phyloP scores from a whole-genome alignment of 2,888 invertebrate species.

The Meliscaeva auricollis region DNA sequence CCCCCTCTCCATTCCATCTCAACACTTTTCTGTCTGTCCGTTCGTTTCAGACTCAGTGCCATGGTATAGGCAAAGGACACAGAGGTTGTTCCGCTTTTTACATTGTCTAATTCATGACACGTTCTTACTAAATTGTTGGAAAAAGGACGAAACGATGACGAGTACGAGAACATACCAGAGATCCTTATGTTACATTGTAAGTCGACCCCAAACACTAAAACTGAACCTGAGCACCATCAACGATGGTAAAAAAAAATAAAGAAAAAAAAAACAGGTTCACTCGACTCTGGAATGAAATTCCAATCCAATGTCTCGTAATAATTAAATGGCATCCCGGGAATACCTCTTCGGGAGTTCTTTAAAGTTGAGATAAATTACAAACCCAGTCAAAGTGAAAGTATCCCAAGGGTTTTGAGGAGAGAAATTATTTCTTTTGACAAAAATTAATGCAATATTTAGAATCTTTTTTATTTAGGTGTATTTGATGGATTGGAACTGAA shows the following conservation, averaged over 20 bases:
- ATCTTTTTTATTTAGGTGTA: no score
- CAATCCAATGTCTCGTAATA: constrained; percentile 63
- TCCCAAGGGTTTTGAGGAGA: not conserved
- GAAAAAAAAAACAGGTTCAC: constrained; percentile 24
- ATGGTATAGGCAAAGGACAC: not conserved
- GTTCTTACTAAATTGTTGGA: constrained; percentile 47
- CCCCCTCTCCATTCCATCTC: no score
- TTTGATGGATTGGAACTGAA: no score
- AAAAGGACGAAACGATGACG: constrained; percentile 30
- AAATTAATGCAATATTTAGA: not conserved
- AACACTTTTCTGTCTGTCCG: constrained; percentile 38
- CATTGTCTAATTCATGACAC: constrained; percentile 49
- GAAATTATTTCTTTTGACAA: not conserved
- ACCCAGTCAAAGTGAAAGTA: not conserved
- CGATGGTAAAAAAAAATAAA: not conserved
- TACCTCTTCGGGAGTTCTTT: constrained; percentile 41
- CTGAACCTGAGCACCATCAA: not conserved
- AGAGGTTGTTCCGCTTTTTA: constrained; percentile 6
- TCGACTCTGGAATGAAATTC: constrained; percentile 51
- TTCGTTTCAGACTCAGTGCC: not conserved
- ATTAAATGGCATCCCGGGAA: constrained; percentile 61
- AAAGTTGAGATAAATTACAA: constrained; percentile 31
- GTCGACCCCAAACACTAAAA: constrained; percentile 37
- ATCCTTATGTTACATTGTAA: constrained; percentile 45
- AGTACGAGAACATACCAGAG: not conserved